Conservation (phyloP, 1,140 invertebrate genomes). For the Sarcophaga peregrina region DNA sequence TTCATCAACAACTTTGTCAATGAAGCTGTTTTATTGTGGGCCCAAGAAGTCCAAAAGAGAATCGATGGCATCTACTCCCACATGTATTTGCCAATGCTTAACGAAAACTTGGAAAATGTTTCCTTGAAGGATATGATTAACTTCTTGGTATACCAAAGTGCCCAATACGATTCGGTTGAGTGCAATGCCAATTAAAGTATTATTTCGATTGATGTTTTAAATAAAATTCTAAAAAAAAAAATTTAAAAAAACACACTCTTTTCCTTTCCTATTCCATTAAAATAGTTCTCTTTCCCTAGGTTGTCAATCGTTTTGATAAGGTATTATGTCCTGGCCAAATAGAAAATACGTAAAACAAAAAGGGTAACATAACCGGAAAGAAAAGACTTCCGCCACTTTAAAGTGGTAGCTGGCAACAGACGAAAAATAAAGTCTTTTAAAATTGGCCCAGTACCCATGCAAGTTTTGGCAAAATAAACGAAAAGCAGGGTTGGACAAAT, state of each 20-base stretch:
- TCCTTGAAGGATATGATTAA: slow-evolving; percentile 51
- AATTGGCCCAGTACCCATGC: background rate
- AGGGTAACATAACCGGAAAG: slow-evolving; percentile 30
- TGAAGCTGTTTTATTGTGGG: slow-evolving; percentile 34
- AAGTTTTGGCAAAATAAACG: background rate
- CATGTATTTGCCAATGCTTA: slow-evolving; percentile 46
- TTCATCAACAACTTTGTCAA: slow-evolving; percentile 47
- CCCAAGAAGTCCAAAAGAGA: slow-evolving; percentile 49
- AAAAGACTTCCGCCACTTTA: slow-evolving; percentile 19
- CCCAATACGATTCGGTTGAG: slow-evolving; percentile 42
- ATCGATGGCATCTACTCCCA: slow-evolving; percentile 42
- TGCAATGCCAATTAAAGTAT: slow-evolving; percentile 32
- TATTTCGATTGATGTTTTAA: background rate
- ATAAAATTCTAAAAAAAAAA: too few species aligned
- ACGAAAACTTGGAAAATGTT: slow-evolving; percentile 47
- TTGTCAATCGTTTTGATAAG: slow-evolving; percentile 31
- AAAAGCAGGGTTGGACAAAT: background rate
- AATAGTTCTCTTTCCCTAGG: background rate
- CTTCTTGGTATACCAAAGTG: slow-evolving; percentile 39
- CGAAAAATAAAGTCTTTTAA: background rate
- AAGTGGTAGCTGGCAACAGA: background rate
- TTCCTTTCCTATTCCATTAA: background rate
- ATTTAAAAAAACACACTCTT: too few species aligned
- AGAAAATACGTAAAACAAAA: slow-evolving; percentile 16
- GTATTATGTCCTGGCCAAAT: slow-evolving; percentile 10